Conservation (phyloP, 2,888 invertebrate genomes). For the Hypolimnas misippus region DNA sequence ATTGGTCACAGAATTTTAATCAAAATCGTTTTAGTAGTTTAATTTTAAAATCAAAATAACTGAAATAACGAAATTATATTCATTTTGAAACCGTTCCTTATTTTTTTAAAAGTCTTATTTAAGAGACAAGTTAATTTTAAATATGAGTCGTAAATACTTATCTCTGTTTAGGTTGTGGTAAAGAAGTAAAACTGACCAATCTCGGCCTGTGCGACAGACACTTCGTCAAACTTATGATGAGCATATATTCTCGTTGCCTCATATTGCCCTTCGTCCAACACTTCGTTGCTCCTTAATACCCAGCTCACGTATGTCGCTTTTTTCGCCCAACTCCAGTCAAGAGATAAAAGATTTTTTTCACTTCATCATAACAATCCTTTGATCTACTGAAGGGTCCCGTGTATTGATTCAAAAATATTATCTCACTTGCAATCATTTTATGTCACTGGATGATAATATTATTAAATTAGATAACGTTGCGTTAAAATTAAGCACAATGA, state of each 20-base stretch:
- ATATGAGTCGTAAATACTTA: no score
- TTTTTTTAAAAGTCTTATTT: neutral
- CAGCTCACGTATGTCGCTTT: neutral
- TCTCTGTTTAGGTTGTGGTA: neutral
- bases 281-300: neutral
- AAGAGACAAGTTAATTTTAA: neutral
- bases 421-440: no score
- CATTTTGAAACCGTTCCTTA: no score
- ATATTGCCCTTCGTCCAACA: constrained; percentile 9
- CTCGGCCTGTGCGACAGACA: constrained; percentile 30
- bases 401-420: neutral
- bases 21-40: no score
- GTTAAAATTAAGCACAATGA: no score
- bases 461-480: no score
- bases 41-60: no score
- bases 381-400: neutral
- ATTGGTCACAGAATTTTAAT: no score
- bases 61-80: no score
- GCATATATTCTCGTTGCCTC: constrained; percentile 31
- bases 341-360: neutral
- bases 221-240: constrained; percentile 38
- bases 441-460: no score
- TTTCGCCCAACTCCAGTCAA: neutral
- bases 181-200: constrained; percentile 33
- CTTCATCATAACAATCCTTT: neutral